These are phyloP conservation scores for Buphagus erythrorhynchus DNA, from an alignment of 2,797 vertebrate genomes.

Conservation along the genomic window DNA sequence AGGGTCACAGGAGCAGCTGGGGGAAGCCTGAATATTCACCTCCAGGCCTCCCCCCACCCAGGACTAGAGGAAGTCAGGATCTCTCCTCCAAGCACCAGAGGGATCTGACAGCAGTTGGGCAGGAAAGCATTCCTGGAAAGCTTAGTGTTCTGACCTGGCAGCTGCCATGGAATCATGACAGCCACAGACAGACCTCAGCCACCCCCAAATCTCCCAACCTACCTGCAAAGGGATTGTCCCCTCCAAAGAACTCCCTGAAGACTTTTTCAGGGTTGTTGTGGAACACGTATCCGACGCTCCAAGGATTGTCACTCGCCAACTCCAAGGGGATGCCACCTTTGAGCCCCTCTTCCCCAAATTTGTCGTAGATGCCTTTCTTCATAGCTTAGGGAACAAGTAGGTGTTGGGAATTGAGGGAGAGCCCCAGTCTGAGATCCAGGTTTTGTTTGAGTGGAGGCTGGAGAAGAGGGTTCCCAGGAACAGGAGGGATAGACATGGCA, in stretches of 20 bases:
- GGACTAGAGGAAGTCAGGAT: neutral
- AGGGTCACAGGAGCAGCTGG: neutral
- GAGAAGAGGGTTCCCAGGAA: accelerated
- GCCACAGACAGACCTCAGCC: no score
- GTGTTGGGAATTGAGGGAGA: neutral
- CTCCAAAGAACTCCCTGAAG: conserved; percentile 92
- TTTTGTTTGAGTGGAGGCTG: neutral
- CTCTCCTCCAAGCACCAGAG: neutral
- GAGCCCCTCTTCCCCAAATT: conserved; percentile 92
- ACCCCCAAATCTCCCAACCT: neutral
- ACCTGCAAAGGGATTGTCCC: conserved; percentile 94
- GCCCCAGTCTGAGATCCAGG: neutral
- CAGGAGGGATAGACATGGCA: neutral
- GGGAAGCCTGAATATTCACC: neutral
- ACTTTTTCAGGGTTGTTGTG: conserved; percentile 89
- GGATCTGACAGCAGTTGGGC: neutral
- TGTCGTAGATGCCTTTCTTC: conserved; percentile 93
- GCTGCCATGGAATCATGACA: neutral
- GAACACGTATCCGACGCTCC: conserved; percentile 87
- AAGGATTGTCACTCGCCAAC: conserved; percentile 77
- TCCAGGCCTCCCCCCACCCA: neutral
- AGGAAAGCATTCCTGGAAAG: neutral
- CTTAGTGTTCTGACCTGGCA: neutral
- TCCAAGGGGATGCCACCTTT: conserved; percentile 89
- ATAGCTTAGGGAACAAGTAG: conserved; percentile 71